Evolutionary conservation across 2,113 vertebrate genomes (phyloP).

Genomic region (Brevimyrus niger): DNA sequence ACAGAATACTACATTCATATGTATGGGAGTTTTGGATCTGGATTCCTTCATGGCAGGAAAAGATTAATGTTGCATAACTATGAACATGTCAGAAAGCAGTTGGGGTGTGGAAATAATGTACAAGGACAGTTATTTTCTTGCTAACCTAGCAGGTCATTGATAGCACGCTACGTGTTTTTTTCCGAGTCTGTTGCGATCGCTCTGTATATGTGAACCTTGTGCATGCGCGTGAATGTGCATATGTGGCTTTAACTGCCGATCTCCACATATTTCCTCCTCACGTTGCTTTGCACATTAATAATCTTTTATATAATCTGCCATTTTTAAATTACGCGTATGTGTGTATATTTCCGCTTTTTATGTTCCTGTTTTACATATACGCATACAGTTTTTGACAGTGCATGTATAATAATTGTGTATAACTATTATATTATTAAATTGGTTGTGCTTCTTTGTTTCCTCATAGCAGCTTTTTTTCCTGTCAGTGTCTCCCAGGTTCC

Average conservation of each 20-base stretch:
- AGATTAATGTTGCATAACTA: not conserved
- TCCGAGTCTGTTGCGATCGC: not conserved
- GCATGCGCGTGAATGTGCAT: not conserved
- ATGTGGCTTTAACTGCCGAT: not conserved
- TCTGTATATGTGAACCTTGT: not conserved
- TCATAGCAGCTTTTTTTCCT: not conserved
- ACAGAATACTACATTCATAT: not conserved
- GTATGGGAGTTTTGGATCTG: not conserved
- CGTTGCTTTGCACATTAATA: not conserved
- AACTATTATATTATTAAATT: not conserved
- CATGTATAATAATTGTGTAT: not conserved
- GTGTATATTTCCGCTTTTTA: not conserved
- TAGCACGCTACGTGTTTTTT: not conserved
- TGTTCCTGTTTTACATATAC: not conserved
- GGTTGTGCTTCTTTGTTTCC: not conserved
- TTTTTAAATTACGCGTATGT: not conserved
- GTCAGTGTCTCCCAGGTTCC: constrained; percentile 87
- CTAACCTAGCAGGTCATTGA: not conserved
- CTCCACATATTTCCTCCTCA: not conserved
- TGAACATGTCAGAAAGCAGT: not conserved
- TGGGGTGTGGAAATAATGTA: not conserved
- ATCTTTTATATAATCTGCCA: not conserved
- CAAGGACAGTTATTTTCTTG: not conserved
- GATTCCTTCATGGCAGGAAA: not conserved
- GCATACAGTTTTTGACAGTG: not conserved